These are phyloP conservation scores for Meloidogyne hapla DNA, from an alignment of 1,140 invertebrate species.

Conservation along the genomic window DNA sequence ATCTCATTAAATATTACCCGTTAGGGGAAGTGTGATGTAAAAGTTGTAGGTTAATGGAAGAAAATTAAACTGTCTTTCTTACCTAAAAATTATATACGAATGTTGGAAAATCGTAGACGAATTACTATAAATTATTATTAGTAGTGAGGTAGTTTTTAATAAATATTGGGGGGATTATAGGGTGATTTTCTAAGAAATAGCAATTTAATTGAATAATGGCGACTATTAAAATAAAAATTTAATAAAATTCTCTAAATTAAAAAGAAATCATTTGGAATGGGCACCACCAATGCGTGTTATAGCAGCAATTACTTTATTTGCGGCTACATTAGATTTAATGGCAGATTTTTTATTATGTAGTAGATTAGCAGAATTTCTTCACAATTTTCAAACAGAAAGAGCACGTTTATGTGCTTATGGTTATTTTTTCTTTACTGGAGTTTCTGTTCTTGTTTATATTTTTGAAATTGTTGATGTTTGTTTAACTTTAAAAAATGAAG, in stretches of 20 bases:
- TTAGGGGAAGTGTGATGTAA: too few species aligned
- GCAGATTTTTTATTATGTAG: slow-evolving; percentile 59
- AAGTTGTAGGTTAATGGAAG: too few species aligned
- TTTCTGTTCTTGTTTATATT: slow-evolving; percentile 59
- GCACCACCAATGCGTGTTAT: slow-evolving; percentile 60
- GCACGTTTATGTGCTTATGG: slow-evolving; percentile 59
- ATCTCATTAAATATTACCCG: too few species aligned
- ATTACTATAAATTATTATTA: too few species aligned
- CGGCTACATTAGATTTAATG: slow-evolving; percentile 60
- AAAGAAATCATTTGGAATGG: slow-evolving; percentile 60
- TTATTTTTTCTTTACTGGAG: slow-evolving; percentile 63
- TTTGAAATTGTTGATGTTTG: slow-evolving; percentile 63
- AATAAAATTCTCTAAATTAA: slow-evolving; percentile 14
- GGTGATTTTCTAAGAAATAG: too few species aligned
- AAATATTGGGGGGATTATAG: too few species aligned
- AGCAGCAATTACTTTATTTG: slow-evolving; percentile 61
- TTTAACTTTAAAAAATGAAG: slow-evolving; percentile 60
- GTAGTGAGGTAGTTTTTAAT: too few species aligned
- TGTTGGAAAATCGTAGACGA: too few species aligned
- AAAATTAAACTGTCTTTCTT: too few species aligned
- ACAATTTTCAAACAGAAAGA: slow-evolving; percentile 56
- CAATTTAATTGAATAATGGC: too few species aligned
- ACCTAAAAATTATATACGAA: too few species aligned
- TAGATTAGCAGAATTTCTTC: slow-evolving; percentile 55
- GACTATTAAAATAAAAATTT: too few species aligned